Evolutionary conservation across 92 coral and sea anemone species (phyloP), one percentile per base, ranked within the genome.

Genomic region (Ricordea florida): DNA sequence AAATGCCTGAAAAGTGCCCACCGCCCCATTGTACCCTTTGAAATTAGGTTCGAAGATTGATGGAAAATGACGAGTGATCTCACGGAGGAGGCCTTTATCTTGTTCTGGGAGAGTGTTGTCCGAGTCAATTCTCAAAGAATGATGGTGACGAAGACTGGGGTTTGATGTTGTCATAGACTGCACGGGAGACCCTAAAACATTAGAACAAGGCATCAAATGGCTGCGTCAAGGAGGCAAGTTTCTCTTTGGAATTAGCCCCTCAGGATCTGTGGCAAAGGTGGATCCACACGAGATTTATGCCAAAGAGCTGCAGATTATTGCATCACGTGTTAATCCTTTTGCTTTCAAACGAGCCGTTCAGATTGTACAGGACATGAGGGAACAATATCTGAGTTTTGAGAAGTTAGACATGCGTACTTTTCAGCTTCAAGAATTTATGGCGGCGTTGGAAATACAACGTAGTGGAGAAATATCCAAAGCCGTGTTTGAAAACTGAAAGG

Each of bases 391-490:
- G 26, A 84, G 69, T 25, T 91, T 87, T 83, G 93, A 88, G 6
- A 85, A 74, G 20, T 60, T 91, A 60, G 97, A 93, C 3, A 81
- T 91, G 15, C 93, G 97, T 48, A 87, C 93, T 38, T 91, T 87
- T 59, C 97, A 91, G 55, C 53, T 91, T 7, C 97, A 91, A 31
- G 97, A 91, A 37, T 91, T 87, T 34, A 81, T 85, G 58, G 97
- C 97, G 10, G 97, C 97, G 0, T 72, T 91, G 33, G 97, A 91
- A 64, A 84, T 82, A 14, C 79, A 87, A 68, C 84, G 97, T 3
- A 79, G 90, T 79, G 97, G 97, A 60, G 97, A 91, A 65, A 87
- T 91, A 42, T 83, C 97, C 24, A 91, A 91, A 82, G 97, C 93
- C 10, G 90, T 91, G 14, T 87, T 91, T 79, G 97, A 91, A 59